Percentiles rank a stretch among this genome's conserved stretches.
These are phyloP conservation scores for Lutraria rhynchaena DNA, from an alignment of 1,140 invertebrate species.

Conservation along the genomic window DNA sequence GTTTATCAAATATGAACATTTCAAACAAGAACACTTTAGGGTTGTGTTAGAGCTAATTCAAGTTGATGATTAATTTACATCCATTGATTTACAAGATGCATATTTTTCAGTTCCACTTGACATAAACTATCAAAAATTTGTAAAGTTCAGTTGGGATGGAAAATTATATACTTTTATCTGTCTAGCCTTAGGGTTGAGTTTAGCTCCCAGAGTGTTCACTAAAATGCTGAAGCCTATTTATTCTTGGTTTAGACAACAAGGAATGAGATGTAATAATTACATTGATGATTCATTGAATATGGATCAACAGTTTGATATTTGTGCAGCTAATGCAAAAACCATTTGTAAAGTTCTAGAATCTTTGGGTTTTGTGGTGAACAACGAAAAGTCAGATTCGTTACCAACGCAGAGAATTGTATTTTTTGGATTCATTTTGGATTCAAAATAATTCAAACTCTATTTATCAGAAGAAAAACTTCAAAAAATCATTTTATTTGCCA, in stretches of 20 bases:
- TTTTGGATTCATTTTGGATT: conserved; percentile 13
- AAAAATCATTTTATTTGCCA: conserved; percentile 29
- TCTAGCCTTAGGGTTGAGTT: too few species aligned
- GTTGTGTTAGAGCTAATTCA: too few species aligned
- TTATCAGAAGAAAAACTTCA: conserved; percentile 24
- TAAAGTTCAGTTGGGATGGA: too few species aligned
- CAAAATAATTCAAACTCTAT: conserved; percentile 39
- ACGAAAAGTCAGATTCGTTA: conserved; percentile 16
- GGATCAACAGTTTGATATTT: conserved; percentile 8
- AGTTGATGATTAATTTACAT: too few species aligned
- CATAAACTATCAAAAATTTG: too few species aligned
- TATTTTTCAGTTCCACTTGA: too few species aligned
- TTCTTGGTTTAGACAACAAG: conserved; percentile 20
- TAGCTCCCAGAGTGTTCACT: too few species aligned
- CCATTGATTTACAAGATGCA: too few species aligned
- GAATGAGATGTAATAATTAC: conserved; percentile 21
- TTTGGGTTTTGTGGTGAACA: background rate
- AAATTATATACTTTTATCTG: too few species aligned
- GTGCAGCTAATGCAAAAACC: conserved; percentile 1
- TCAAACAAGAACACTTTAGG: too few species aligned
- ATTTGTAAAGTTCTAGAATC: background rate
- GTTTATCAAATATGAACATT: too few species aligned
- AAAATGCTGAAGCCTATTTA: conserved; percentile 12
- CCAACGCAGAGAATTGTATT: conserved; percentile 8
- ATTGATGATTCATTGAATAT: conserved; percentile 35